Evolutionary conservation across 2,888 invertebrate genomes (phyloP).

Genomic region (Pasiphila rectangulata): DNA sequence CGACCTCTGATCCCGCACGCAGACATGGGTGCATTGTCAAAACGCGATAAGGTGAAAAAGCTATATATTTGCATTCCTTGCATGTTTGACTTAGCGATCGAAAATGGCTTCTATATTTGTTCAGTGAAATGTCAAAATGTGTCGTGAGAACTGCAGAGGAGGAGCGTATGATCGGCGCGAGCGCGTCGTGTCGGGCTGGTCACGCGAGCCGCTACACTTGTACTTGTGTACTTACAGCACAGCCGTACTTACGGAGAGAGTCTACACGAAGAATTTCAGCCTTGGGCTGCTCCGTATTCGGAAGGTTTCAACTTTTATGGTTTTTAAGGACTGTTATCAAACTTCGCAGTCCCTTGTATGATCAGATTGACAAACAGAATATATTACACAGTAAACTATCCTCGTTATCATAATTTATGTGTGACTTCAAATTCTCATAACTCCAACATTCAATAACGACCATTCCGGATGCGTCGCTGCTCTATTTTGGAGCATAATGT

Average conservation of each 20-base stretch:
- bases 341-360: slow-evolving; percentile 12
- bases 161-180: slow-evolving; percentile 55
- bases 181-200: slow-evolving; percentile 65
- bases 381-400: not conserved
- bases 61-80: slow-evolving; percentile 60
- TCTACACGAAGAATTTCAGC: slow-evolving; percentile 57
- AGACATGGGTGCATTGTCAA: slow-evolving; percentile 44
- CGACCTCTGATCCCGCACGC: slow-evolving; percentile 46
- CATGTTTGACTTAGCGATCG: slow-evolving; percentile 53
- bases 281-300: slow-evolving; percentile 48
- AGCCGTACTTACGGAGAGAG: slow-evolving; percentile 26
- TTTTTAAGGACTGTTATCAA: slow-evolving; percentile 6
- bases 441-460: not conserved
- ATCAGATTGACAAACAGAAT: not conserved
- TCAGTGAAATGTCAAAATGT: slow-evolving; percentile 77
- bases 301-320: slow-evolving; percentile 25
- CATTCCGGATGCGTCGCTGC: slow-evolving; percentile 4
- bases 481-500: slow-evolving; percentile 19
- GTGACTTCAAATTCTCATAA: slow-evolving; percentile 1
- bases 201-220: slow-evolving; percentile 66
- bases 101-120: slow-evolving; percentile 76
- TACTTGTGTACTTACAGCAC: slow-evolving; percentile 38
- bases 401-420: not conserved
- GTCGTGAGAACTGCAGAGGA: slow-evolving; percentile 68
- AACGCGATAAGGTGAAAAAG: slow-evolving; percentile 39